Base-by-base conservation (phyloP, 1,140 invertebrate species). In the Megathymus violae region DNA sequence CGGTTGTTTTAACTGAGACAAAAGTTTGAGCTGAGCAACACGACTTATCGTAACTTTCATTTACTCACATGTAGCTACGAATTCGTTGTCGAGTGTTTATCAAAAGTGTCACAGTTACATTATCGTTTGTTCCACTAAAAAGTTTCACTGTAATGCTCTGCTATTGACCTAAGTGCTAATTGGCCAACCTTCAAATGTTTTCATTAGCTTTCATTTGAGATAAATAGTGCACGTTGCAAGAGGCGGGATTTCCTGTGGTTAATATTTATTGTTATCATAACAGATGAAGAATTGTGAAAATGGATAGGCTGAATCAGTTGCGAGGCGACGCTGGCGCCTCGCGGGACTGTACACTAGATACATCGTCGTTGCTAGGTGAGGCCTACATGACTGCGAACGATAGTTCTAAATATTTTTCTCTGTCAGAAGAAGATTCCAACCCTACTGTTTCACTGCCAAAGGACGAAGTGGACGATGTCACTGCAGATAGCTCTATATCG, bases 81-180 rank as follows among this genome's bases (percentile, higher is more conserved):
- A 61, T 31, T 58, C 62, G 27, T 67, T 50, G 63, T 62, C 70
- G 68, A 36, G 63, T 79, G 70, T 76, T 79, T 80, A 68, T 78
- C 75, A 78, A 76, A 85, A 84, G 84, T 89, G 87, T 88, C 80
- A 87, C 81, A 82, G 74, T 85, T 85, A 84, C 81, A 85, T 80
- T 87, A 84, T 82, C 82, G 82, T 85, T 80, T 82, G 82, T 82
- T 81, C 78, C 72, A 83, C 75, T 80, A 78, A 85, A 85, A 85
- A 87, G 81, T 89, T 89, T 90, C 86, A 80, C 87, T 85, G 76
- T 79, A 82, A 76, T 85, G 82, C 78, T 71, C 80, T 86, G 80
- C 75, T 88, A 82, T 88, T 90, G 86, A 90, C 86, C 82, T 88
- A 86, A 74, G 86, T 88, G 84, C 71, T 87, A 89, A 90, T 89